A percentile compares a stretch with the other conserved stretches of the same genome.
These are phyloP conservation scores for Eupithecia exiguata DNA, from an alignment of 2,888 invertebrate genomes.

Conservation along the genomic window DNA sequence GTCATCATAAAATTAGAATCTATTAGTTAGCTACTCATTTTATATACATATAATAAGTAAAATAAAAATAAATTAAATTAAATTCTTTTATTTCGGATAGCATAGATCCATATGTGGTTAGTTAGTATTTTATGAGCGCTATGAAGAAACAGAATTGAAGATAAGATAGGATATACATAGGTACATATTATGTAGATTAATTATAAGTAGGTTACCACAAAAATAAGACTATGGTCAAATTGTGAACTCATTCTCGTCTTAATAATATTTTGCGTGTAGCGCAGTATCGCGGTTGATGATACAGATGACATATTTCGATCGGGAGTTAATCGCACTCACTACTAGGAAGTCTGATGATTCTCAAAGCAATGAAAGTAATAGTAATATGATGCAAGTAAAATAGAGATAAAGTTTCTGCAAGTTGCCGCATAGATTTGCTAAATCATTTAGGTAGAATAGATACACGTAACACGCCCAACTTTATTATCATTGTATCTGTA, in stretches of 20 bases:
- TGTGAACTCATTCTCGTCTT: background rate
- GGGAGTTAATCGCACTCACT: background rate
- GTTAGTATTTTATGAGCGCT: too few relatives aligned
- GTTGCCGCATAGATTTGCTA: background rate
- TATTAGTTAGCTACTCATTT: too few relatives aligned
- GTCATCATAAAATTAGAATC: too few relatives aligned
- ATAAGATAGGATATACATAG: too few relatives aligned
- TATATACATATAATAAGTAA: too few relatives aligned
- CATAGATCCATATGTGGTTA: too few relatives aligned
- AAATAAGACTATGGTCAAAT: background rate
- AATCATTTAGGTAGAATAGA: constrained; percentile 3
- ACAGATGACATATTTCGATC: background rate
- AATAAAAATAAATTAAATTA: too few relatives aligned
- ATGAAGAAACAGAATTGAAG: too few relatives aligned
- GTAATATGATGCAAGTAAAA: background rate
- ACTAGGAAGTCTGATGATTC: background rate
- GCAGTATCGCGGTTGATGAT: background rate
- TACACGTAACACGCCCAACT: background rate
- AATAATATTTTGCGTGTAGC: background rate
- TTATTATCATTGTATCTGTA: constrained; percentile 9
- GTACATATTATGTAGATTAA: too few relatives aligned
- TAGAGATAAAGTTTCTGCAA: background rate
- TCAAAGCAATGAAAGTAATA: background rate
- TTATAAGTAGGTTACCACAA: too few relatives aligned
- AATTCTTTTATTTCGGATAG: too few relatives aligned